Conservation (phyloP, 2,888 invertebrate species). For the Blomia tropicalis region DNA sequence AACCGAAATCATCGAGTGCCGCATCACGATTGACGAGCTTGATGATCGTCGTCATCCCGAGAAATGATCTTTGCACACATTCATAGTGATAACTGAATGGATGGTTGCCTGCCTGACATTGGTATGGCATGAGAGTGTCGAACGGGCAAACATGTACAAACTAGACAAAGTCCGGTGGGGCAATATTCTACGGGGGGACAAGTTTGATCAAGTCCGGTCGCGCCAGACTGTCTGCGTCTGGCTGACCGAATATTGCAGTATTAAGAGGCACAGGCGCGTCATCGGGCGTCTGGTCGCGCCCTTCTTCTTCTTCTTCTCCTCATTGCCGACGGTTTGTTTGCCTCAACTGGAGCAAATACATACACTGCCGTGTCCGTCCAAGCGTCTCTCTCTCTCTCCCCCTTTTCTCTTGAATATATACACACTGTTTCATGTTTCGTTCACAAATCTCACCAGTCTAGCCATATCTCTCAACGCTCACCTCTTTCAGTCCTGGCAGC, state of each 20-base stretch:
- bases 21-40: background rate
- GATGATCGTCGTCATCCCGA: background rate
- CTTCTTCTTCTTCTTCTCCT: background rate
- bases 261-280: background rate
- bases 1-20: background rate
- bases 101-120: background rate
- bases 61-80: background rate
- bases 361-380: background rate
- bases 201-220: background rate
- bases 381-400: too few species aligned
- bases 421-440: too few species aligned
- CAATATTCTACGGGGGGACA: background rate
- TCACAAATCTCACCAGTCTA: background rate
- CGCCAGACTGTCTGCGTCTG: background rate
- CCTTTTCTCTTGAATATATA: too few species aligned
- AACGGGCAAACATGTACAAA: background rate
- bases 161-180: background rate
- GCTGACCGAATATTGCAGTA: background rate
- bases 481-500: background rate
- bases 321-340: background rate
- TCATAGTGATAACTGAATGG: too few species aligned
- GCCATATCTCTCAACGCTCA: background rate
- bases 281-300: background rate
- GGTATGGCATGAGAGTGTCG: background rate
- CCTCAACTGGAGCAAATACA: background rate